A percentile compares a stretch with the other conserved stretches of the same genome.
Evolutionary conservation across 1,140 invertebrate species (phyloP).

Genomic region (Drosophila albomicans): DNA sequence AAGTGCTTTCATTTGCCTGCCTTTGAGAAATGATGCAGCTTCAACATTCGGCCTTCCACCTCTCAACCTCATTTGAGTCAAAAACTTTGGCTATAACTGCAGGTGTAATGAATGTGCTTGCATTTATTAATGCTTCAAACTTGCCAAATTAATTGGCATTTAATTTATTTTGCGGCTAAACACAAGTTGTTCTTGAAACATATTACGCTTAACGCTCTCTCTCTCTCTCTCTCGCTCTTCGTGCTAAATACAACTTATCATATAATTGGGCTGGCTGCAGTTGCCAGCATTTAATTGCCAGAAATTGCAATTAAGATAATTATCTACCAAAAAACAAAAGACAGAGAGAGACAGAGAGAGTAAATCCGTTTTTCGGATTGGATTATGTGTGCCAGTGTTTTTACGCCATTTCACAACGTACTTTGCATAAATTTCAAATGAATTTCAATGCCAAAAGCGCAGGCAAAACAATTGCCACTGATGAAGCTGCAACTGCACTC

Average conservation of each 20-base stretch:
- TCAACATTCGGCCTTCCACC: constrained; percentile 4
- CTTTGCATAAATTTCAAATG: constrained; percentile 81
- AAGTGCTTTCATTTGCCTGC: constrained; percentile 82
- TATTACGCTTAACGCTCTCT: constrained; percentile 25
- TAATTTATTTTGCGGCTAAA: constrained; percentile 70
- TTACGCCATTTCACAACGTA: constrained; percentile 43
- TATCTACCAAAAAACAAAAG: constrained; percentile 69
- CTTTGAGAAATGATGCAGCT: constrained; percentile 80
- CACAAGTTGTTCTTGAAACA: constrained; percentile 35
- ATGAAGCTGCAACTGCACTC: constrained; percentile 50
- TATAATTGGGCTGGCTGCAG: constrained; percentile 58
- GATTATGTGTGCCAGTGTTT: constrained; percentile 48
- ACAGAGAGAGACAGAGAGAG: constrained; percentile 62
- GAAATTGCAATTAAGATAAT: constrained; percentile 82
- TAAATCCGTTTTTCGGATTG: constrained; percentile 46
- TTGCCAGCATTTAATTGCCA: constrained; percentile 72
- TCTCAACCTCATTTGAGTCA: constrained; percentile 6
- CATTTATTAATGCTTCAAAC: constrained; percentile 77
- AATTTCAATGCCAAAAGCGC: constrained; percentile 78
- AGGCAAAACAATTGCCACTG: constrained; percentile 79
- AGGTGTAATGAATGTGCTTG: constrained; percentile 73
- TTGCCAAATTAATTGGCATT: constrained; percentile 78
- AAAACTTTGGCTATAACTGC: constrained; percentile 65
- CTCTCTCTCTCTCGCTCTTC: constrained; percentile 33
- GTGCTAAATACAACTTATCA: constrained; percentile 24